Base-by-base conservation (phyloP, 2,113 vertebrate species). In the Plestiodon gilberti region DNA sequence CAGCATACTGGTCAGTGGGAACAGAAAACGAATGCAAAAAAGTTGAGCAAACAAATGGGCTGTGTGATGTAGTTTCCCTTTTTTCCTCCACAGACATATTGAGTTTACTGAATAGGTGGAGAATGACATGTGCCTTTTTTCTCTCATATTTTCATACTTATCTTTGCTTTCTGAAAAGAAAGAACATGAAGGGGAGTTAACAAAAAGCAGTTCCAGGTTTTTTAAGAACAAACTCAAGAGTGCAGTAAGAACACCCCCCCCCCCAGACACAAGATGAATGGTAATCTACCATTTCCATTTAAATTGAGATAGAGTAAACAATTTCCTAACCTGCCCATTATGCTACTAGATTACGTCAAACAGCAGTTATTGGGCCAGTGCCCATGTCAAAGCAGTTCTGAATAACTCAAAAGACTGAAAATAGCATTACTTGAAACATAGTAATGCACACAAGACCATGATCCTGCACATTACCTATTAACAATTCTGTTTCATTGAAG, bases 141-240 rank as follows among this genome's bases (percentile, higher is more conserved):
- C 81, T 86, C 64, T 97, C 93, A 99, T 69, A 98, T 99, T 96
- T 99, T 99, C 98, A 99, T 98, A 85, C 98, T 98, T 93, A 99
- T 97, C 93, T 99, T 99, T 90, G 98, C 98, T 98, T 99, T 99
- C 98, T 99, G 96, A 93, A 96, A 96, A 95, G 93, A 82, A 92
- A 92, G 74, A 82, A 81, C 52, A 38, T 75, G 80, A 64, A 92
- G 52, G 18, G 71, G 81, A 79, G 15, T 69, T 1, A 90, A 35
- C 22, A 75, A 64, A 86, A 87, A 6, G 71, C 14, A 35, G 23
- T 52, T 38, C 25, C 23, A 52, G 35, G 64, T 81, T 28, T 81
- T 48, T 40, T 65, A 1, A 75, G 38, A n/a, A 35, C 38, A 61
- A 82, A 1, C 52, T 48, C 57, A 9, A 77, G 4, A 48, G 43